Evolutionary conservation across 2,113 vertebrate species (phyloP).

Genomic region (Malurus elegans): DNA sequence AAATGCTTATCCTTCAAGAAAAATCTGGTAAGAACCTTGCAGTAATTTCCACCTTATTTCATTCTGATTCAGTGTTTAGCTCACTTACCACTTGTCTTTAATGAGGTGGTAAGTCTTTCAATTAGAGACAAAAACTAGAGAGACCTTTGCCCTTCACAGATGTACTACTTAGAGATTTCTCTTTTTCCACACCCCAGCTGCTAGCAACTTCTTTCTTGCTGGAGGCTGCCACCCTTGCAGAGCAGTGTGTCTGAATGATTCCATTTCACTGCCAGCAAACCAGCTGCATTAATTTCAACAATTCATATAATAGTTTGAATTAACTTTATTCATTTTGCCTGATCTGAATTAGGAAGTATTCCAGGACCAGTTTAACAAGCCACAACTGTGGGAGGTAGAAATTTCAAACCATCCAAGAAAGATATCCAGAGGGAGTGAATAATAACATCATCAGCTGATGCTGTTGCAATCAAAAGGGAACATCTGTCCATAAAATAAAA

Average conservation of each 20-base stretch:
- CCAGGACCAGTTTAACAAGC: neutral
- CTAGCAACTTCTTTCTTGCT: neutral
- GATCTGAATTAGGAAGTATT: neutral
- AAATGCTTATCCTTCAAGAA: neutral
- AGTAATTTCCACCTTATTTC: neutral
- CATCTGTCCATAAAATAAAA: neutral
- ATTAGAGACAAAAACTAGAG: neutral
- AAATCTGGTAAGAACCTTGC: neutral
- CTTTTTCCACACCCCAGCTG: neutral
- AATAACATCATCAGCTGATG: neutral
- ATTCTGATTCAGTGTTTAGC: neutral
- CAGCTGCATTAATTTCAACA: neutral
- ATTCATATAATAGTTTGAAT: neutral
- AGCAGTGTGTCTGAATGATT: neutral
- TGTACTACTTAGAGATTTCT: neutral
- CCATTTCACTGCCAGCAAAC: neutral
- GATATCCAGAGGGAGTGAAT: neutral
- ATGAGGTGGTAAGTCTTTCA: neutral
- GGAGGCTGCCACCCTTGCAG: neutral
- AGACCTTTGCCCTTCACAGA: neutral
- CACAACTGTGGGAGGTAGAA: neutral
- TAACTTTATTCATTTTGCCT: neutral
- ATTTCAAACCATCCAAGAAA: neutral
- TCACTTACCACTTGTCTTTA: neutral
- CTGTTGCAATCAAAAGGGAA: neutral